phyloP scores from a whole-genome alignment of 2,888 invertebrate species.

The Cryptocephalus primarius region DNA sequence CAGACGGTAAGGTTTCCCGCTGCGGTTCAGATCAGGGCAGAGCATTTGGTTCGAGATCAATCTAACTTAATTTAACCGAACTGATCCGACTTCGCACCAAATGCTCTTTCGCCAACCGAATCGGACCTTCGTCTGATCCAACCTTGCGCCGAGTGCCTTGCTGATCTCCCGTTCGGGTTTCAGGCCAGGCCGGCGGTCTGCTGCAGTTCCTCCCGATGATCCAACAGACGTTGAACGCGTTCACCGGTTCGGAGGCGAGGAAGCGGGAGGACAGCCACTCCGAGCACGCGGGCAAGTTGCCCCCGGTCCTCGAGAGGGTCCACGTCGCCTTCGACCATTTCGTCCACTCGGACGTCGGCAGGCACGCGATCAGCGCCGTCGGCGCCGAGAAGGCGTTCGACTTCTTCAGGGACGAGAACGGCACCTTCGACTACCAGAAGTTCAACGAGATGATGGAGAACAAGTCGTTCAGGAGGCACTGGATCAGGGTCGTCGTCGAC shows the following conservation, averaged over 20 bases:
- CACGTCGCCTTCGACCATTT: slow-evolving; percentile 73
- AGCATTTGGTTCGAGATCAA: no score
- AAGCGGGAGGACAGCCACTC: slow-evolving; percentile 52
- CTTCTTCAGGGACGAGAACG: slow-evolving; percentile 55
- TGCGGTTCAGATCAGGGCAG: background rate
- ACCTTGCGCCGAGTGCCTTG: background rate
- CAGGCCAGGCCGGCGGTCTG: slow-evolving; percentile 1
- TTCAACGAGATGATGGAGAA: slow-evolving; percentile 72
- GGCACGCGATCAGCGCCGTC: slow-evolving; percentile 59
- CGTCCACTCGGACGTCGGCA: slow-evolving; percentile 66
- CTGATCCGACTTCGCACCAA: no score
- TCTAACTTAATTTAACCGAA: no score
- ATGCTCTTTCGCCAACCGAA: no score
- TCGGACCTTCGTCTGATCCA: background rate
- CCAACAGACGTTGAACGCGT: slow-evolving; percentile 51
- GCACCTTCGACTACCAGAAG: slow-evolving; percentile 58
- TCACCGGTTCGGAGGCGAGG: slow-evolving; percentile 48
- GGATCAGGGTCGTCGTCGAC: slow-evolving; percentile 66
- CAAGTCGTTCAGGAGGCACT: slow-evolving; percentile 65
- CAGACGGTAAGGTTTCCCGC: background rate
- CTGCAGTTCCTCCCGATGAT: slow-evolving; percentile 55
- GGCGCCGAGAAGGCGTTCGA: slow-evolving; percentile 60
- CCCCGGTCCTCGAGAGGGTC: slow-evolving; percentile 55
- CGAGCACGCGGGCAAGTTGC: slow-evolving; percentile 60
- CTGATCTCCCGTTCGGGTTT: background rate